Conservation (phyloP, 2,113 vertebrate species). For the Columba livia region DNA sequence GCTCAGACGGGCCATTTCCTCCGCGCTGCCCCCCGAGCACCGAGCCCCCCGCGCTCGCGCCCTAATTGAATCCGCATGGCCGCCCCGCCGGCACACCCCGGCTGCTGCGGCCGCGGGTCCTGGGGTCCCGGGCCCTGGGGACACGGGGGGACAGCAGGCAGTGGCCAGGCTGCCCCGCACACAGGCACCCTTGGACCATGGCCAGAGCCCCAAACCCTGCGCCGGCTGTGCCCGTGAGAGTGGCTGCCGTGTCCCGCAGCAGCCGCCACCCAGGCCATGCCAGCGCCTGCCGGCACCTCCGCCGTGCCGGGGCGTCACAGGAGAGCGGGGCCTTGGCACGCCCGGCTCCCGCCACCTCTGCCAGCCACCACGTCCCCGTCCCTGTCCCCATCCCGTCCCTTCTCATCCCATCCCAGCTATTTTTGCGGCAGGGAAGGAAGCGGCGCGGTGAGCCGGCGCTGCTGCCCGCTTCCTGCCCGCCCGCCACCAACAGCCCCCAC, state of each 20-base stretch:
- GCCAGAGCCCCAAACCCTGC: not conserved
- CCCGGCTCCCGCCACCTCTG: not conserved
- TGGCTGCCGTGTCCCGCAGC: not conserved
- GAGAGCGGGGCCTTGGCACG: not conserved
- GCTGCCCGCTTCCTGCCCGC: not conserved
- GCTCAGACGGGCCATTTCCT: slow-evolving; percentile 88
- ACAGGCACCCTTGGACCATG: accelerated
- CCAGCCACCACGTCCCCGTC: not conserved
- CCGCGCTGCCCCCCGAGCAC: slow-evolving; percentile 65
- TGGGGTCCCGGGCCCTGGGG: not conserved
- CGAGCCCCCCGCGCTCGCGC: slow-evolving; percentile 48
- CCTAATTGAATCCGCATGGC: slow-evolving; percentile 88
- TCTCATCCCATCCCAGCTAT: not conserved
- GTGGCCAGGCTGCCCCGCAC: accelerated
- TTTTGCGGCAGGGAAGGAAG: not conserved
- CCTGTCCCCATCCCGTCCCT: no score
- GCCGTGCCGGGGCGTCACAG: not conserved
- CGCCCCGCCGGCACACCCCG: not conserved
- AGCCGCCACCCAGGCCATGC: not conserved
- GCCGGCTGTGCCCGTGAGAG: not conserved
- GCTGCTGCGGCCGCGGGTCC: no score
- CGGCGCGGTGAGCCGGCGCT: not conserved
- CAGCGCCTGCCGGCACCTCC: not conserved
- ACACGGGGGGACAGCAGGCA: no score
- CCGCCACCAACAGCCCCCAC: not conserved